Conservation (phyloP, 1,140 invertebrate genomes). For the Monochamus saltuarius region DNA sequence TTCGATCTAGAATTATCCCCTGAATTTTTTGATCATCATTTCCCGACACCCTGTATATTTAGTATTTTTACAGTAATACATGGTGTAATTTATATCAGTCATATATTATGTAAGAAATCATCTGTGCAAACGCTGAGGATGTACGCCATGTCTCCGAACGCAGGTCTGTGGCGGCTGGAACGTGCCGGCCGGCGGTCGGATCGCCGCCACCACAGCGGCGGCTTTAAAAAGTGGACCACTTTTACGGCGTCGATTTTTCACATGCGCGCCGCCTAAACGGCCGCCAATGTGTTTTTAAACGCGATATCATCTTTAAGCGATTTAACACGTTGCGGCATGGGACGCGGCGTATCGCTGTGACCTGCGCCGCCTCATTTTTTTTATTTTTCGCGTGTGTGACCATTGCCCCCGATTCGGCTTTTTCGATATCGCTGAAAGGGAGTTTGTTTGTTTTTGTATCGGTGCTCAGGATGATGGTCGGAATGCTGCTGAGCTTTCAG, state of each 20-base stretch:
- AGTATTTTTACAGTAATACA: too few species aligned
- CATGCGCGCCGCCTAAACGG: slow-evolving; percentile 35
- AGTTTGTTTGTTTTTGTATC: too few species aligned
- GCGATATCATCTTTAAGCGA: slow-evolving; percentile 46
- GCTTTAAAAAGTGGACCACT: slow-evolving; percentile 45
- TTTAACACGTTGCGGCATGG: slow-evolving; percentile 33
- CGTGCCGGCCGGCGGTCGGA: slow-evolving; percentile 31
- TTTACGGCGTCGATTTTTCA: slow-evolving; percentile 43
- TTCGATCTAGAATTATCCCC: too few species aligned
- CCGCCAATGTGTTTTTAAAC: slow-evolving; percentile 40
- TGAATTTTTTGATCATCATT: too few species aligned
- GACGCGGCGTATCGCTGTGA: background rate
- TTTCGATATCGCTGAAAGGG: background rate
- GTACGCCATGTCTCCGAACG: background rate
- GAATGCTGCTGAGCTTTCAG: too few species aligned
- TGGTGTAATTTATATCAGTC: too few species aligned
- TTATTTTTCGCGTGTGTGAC: background rate
- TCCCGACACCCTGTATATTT: too few species aligned
- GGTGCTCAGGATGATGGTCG: too few species aligned
- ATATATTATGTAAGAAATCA: too few species aligned
- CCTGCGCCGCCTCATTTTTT: background rate
- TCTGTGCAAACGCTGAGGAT: background rate
- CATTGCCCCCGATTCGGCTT: background rate
- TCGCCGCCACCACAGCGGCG: slow-evolving; percentile 33
- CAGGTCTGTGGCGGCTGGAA: slow-evolving; percentile 13